A percentile compares a stretch with the other conserved stretches of the same genome.
phyloP scores from a whole-genome alignment of 2,113 vertebrate species.

The Gymnarchus niloticus region DNA sequence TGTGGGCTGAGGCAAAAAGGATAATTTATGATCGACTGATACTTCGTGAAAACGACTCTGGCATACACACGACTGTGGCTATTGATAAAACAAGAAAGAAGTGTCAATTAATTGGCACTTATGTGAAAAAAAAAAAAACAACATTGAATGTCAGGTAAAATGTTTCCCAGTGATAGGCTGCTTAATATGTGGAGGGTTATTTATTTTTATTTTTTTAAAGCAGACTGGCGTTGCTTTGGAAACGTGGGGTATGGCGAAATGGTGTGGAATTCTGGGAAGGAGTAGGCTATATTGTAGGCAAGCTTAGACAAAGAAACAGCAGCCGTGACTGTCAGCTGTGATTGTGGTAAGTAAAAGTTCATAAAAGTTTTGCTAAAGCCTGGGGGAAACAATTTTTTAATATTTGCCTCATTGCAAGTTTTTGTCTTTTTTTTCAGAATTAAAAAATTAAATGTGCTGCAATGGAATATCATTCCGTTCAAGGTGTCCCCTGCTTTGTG shows the following conservation, averaged over 20 bases:
- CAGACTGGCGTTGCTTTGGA: neutral
- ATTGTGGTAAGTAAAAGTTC: neutral
- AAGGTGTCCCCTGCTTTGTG: neutral
- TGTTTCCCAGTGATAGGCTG: neutral
- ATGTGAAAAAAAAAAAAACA: neutral
- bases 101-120: conserved; percentile 1
- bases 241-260: neutral
- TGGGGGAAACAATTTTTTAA: neutral
- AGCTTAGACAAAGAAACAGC: neutral
- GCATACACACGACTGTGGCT: conserved; percentile 6
- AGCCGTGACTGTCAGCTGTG: neutral
- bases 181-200: neutral
- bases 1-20: conserved; percentile 55
- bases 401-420: neutral
- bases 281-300: neutral
- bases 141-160: neutral
- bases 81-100: conserved; percentile 24
- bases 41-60: conserved; percentile 39
- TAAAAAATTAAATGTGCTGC: neutral
- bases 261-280: neutral
- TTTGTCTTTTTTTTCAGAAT: neutral
- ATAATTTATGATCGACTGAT: conserved; percentile 47
- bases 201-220: neutral
- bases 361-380: neutral
- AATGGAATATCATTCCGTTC: neutral